Evolutionary conservation across 64 coral and sea anemone species (phyloP), one percentile per base, ranked within the genome.

Genomic region (Pachyseris speciosa): DNA sequence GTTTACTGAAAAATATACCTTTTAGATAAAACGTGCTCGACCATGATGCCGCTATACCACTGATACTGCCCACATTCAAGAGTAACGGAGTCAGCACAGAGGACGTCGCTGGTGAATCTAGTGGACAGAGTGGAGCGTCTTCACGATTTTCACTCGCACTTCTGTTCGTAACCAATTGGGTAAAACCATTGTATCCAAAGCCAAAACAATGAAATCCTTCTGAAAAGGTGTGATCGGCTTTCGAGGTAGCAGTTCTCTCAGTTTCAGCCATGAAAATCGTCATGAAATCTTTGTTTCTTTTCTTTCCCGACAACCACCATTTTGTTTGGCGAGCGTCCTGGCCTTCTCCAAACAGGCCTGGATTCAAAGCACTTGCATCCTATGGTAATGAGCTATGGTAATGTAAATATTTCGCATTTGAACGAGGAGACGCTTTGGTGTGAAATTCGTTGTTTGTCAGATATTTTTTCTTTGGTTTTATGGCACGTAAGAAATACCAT

Each of bases 111-210:
- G 2, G 22, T 7, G 69, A 48, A 31, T 38, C 51, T 17, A 34
- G 3, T 64, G 63, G 44, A 3, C 58, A 30, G 1, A 49, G 5
- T 51, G 30, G 41, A 17, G 15, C 22, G 47, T 42, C 9, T 8
- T 41, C 41, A 25, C 30, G 9, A 55, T 61, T 57, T 89, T 79
- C 34, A 48, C 31, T 32, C 10, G 37, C 65, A 64, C 10, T 33
- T 48, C 25, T 83, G 7, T 37, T 5, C 8, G 9, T 37, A 64
- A 41, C 61, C 12, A 92, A 40, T 39, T 96, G 94, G 4, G 38
- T 28, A 78, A 96, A 96, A n/a, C 74, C 94, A 83, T 96, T 93
- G 36, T 68, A 96, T 44, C 94, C 94, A 77, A 87, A 93, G 15
- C 94, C 94, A 76, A 76, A 93, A 40, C 33, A 58, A 60, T 61